These are phyloP conservation scores for Epinephelus awoara DNA, from an alignment of 2,797 vertebrate genomes.

Conservation along the genomic window DNA sequence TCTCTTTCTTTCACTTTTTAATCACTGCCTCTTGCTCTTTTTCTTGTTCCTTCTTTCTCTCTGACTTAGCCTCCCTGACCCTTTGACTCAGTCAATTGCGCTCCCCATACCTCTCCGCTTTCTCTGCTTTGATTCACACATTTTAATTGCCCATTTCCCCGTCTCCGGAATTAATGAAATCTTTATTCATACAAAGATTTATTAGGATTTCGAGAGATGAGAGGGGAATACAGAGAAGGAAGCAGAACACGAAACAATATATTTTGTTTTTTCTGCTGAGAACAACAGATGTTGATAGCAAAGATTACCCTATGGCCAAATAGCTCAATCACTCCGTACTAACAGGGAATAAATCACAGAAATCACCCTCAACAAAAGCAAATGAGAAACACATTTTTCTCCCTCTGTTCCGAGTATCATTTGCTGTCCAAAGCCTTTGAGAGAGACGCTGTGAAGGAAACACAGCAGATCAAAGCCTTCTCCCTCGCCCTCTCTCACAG, in stretches of 20 bases:
- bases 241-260: slow-evolving; percentile 25
- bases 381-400: slow-evolving; percentile 67
- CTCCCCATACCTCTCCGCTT: slow-evolving; percentile 30
- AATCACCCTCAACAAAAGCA: slow-evolving; percentile 57
- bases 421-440: slow-evolving; percentile 69
- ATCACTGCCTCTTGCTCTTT: slow-evolving; percentile 58
- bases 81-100: slow-evolving; percentile 61
- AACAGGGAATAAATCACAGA: slow-evolving; percentile 64
- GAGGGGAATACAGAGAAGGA: slow-evolving; percentile 25
- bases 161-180: slow-evolving; percentile 69
- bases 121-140: slow-evolving; percentile 60
- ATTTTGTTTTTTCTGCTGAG: slow-evolving; percentile 40
- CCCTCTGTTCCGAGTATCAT: slow-evolving; percentile 49
- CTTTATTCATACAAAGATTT: slow-evolving; percentile 60
- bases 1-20: slow-evolving; percentile 70
- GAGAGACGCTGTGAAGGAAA: slow-evolving; percentile 59
- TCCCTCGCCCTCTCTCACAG: slow-evolving; percentile 45
- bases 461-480: slow-evolving; percentile 71
- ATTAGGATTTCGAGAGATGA: slow-evolving; percentile 52
- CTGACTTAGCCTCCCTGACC: slow-evolving; percentile 67
- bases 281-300: slow-evolving; percentile 60
- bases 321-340: slow-evolving; percentile 52
- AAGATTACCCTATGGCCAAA: slow-evolving; percentile 57
- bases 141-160: slow-evolving; percentile 73
- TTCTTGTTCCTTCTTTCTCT: slow-evolving; percentile 62